These are phyloP conservation scores for Polypterus bichir DNA, from an alignment of 2,113 vertebrate genomes.

Conservation along the genomic window DNA sequence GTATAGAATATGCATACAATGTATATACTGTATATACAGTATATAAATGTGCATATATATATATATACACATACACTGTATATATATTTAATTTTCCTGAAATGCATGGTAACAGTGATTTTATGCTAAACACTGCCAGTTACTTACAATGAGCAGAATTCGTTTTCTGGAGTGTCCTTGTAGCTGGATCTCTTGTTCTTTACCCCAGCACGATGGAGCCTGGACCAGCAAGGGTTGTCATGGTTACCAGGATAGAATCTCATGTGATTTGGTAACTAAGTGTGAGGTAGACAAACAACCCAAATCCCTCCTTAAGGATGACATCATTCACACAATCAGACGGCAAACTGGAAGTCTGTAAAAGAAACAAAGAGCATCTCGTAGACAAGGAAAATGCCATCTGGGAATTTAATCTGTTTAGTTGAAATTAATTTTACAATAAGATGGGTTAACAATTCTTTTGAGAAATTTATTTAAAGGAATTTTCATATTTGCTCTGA, in stretches of 20 bases:
- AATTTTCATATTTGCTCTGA: neutral
- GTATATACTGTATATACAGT: neutral
- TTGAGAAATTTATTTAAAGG: neutral
- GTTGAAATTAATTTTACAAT: too few species aligned
- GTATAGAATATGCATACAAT: too few species aligned
- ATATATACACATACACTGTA: too few species aligned
- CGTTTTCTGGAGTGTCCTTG: neutral
- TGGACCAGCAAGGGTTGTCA: slow-evolving; percentile 49
- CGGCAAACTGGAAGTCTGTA: slow-evolving; percentile 8
- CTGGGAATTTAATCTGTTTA: neutral
- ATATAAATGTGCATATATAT: neutral
- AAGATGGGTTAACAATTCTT: too few species aligned
- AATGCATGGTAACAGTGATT: neutral
- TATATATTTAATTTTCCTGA: too few species aligned
- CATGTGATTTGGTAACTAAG: slow-evolving; percentile 30
- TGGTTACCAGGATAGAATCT: slow-evolving; percentile 37
- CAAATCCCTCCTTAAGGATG: slow-evolving; percentile 2
- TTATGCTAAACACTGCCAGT: neutral
- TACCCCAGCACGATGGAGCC: slow-evolving; percentile 50
- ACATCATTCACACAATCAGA: slow-evolving; percentile 20
- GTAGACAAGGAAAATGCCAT: slow-evolving; percentile 6
- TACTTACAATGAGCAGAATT: neutral
- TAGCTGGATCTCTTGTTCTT: slow-evolving; percentile 19
- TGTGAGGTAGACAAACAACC: slow-evolving; percentile 6
- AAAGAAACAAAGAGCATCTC: slow-evolving; percentile 21